Percentiles rank a stretch among this genome's conserved stretches.
Conservation (phyloP, 2,888 invertebrate genomes). For the Platycheirus rosarum region DNA sequence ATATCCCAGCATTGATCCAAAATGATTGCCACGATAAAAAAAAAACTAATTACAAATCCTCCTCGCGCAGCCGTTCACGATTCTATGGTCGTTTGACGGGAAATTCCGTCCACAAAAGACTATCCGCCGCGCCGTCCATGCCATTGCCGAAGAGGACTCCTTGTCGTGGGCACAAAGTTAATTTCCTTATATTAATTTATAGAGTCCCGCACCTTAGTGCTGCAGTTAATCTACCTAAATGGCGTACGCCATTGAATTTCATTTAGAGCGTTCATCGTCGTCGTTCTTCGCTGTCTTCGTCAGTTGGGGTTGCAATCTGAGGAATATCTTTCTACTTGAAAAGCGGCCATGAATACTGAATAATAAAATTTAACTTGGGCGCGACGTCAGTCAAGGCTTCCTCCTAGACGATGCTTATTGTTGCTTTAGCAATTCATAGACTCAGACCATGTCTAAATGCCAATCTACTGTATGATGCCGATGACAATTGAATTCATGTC, state of each 20-base stretch:
- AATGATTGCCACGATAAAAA: slow-evolving; percentile 18
- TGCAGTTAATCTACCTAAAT: slow-evolving; percentile 45
- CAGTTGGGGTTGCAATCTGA: slow-evolving; percentile 6
- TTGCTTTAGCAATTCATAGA: slow-evolving; percentile 24
- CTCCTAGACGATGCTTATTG: background rate
- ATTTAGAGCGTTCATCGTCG: slow-evolving; percentile 18
- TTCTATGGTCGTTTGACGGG: slow-evolving; percentile 16
- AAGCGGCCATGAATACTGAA: background rate
- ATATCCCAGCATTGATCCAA: background rate
- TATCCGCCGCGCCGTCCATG: background rate
- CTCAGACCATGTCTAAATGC: slow-evolving; percentile 37
- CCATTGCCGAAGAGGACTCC: slow-evolving; percentile 9
- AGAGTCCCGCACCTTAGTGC: slow-evolving; percentile 62
- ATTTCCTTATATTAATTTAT: slow-evolving; percentile 70
- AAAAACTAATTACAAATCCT: slow-evolving; percentile 50
- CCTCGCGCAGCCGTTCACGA: slow-evolving; percentile 45
- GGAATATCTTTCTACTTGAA: slow-evolving; percentile 18
- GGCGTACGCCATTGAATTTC: slow-evolving; percentile 57
- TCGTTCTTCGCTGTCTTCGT: background rate
- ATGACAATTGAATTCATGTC: slow-evolving; percentile 62
- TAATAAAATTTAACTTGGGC: slow-evolving; percentile 32
- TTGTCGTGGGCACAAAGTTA: slow-evolving; percentile 64
- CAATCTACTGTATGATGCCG: slow-evolving; percentile 24
- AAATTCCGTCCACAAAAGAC: background rate
- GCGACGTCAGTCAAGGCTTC: slow-evolving; percentile 21